Base-by-base conservation (phyloP, 2,888 invertebrate genomes). In the Aphidoletes aphidimyza region DNA sequence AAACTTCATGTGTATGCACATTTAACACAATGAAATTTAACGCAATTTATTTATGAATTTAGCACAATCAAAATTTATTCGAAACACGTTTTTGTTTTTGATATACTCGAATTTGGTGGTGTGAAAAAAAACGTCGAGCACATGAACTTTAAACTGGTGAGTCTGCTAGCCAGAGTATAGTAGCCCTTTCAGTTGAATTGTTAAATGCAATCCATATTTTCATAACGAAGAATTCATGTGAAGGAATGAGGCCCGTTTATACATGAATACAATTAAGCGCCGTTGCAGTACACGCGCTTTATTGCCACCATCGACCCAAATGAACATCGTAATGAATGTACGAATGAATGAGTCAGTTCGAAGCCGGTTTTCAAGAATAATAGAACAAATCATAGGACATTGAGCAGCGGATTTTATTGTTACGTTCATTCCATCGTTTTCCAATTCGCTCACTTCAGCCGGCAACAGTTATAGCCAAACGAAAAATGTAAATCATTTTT, bases 401-500 rank as follows among this genome's bases (percentile, higher is more conserved):
- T 22, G 47, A 47, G 47, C 47, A n/a, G n/a, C n/a, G n/a, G n/a
- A n/a, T n/a, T n/a, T n/a, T n/a, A n/a, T n/a, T n/a, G n/a, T n/a
- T 39, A 11, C 11, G 39, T 39, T 39, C 11, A 8, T 39, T 39
- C 39, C 11, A 5, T 39, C 39, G 39, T 39, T 39, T 11, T 39
- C 11, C 39, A 5, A 39, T 11, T 8, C 39, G 11, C 11, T 39
- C 11, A 8, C 39, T 39, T 39, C 5, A 8, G 39, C 5, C 6
- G 11, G 39, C 11, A 11, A 5, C 11, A 8, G 39, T 39, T 3
- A 30, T 34, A 34, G 14, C 26, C 69, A 69, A 22, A 78, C 36
- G 36, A 17, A 81, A 81, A 78, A 39, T 81, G 81, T 37, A 81
- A 81, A 81, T 81, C 81, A 81, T 81, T 81, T 81, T 37, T 81